Evolutionary conservation across 2,113 vertebrate genomes (phyloP).

Genomic region (Heterochromis multidens): DNA sequence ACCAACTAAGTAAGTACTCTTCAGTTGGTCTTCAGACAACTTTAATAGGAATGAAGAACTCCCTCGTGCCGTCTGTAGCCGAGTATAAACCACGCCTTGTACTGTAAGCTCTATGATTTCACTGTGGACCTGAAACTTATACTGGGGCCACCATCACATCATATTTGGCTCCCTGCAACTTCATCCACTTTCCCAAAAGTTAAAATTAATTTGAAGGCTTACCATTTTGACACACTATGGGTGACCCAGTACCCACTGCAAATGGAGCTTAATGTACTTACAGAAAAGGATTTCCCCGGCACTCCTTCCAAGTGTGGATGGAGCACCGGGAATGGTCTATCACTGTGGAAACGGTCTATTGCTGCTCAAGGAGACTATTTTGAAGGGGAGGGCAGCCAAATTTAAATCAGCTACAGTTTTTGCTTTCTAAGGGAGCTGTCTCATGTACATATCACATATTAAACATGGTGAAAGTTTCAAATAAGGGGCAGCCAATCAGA

Average conservation of each 20-base stretch:
- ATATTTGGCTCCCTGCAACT: neutral
- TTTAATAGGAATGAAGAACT: rapidly evolving
- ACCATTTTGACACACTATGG: neutral
- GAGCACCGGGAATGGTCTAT: neutral
- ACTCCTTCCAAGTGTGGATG: neutral
- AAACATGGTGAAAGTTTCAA: neutral
- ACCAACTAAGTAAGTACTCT: neutral
- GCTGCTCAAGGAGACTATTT: neutral
- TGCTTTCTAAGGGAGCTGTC: neutral
- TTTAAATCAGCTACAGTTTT: neutral
- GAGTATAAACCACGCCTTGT: neutral
- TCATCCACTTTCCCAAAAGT: neutral
- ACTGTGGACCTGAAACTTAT: neutral
- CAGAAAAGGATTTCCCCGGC: neutral
- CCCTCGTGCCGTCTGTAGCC: neutral
- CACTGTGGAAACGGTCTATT: neutral
- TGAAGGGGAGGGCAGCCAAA: rapidly evolving
- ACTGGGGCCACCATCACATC: neutral
- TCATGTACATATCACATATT: neutral
- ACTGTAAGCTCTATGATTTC: neutral
- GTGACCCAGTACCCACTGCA: neutral
- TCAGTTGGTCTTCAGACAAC: neutral
- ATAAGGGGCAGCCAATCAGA: neutral
- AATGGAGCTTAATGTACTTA: neutral
- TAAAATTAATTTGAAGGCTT: neutral